Evolutionary conservation across 23 tunicate species (phyloP).

Genomic region (Ascidia mentula): DNA sequence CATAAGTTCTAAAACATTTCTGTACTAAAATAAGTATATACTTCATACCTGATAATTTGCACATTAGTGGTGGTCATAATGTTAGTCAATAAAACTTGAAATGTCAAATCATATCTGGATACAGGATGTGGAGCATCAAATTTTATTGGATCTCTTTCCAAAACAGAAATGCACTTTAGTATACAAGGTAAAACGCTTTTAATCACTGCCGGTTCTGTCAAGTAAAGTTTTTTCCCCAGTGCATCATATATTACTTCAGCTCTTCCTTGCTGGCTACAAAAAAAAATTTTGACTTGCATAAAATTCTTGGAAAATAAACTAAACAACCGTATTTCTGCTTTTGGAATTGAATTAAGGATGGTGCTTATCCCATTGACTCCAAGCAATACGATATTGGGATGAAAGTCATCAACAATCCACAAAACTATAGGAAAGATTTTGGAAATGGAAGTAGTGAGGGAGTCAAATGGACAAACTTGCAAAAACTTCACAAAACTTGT

Average conservation of each 20-base stretch:
- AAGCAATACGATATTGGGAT: neutral
- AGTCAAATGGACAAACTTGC: neutral
- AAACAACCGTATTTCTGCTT: slow-evolving; percentile 31
- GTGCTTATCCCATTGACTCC: slow-evolving; percentile 14
- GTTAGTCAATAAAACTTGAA: slow-evolving; percentile 43
- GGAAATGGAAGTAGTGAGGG: slow-evolving; percentile 2
- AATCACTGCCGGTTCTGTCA: slow-evolving; percentile 26
- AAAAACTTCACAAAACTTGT: slow-evolving; percentile 4
- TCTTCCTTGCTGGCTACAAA: slow-evolving; percentile 38
- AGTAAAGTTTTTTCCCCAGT: slow-evolving; percentile 39
- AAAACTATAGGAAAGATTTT: slow-evolving; percentile 32
- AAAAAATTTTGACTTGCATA: neutral
- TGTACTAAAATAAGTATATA: neutral
- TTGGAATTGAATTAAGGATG: slow-evolving; percentile 12
- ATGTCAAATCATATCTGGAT: slow-evolving; percentile 52
- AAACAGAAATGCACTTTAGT: slow-evolving; percentile 27
- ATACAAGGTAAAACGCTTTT: slow-evolving; percentile 49
- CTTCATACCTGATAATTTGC: slow-evolving; percentile 24
- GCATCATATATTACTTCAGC: slow-evolving; percentile 75
- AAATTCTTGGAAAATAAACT: neutral
- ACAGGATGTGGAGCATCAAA: slow-evolving; percentile 22
- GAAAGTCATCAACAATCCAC: slow-evolving; percentile 32
- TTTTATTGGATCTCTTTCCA: slow-evolving; percentile 57
- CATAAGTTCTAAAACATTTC: too few species aligned
- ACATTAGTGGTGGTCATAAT: slow-evolving; percentile 27